phyloP scores from a whole-genome alignment of 1,140 invertebrate species.

The Ceratosolen fusciceps region DNA sequence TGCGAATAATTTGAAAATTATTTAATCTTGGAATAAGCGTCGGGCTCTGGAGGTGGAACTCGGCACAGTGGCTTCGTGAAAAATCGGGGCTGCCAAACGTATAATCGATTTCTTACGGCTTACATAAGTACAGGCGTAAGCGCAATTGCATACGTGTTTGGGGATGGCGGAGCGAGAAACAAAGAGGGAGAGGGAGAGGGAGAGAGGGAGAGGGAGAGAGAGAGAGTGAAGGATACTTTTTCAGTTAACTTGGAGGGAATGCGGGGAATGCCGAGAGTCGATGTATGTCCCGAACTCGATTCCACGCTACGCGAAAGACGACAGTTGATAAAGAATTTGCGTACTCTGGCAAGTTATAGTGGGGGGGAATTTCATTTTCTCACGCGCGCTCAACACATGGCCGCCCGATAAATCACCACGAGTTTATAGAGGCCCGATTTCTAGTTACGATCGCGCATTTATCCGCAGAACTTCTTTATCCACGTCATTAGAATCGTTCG shows the following conservation, averaged over 20 bases:
- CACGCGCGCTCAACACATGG: neutral
- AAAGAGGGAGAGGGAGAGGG: too few species aligned
- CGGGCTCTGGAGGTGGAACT: neutral
- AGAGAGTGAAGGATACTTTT: too few species aligned
- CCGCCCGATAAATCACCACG: constrained; percentile 6
- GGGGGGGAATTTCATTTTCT: constrained; percentile 32
- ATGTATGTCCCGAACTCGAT: neutral
- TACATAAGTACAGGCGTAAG: neutral
- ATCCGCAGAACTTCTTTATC: neutral
- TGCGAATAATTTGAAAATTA: too few species aligned
- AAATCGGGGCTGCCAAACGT: neutral
- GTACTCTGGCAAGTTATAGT: neutral
- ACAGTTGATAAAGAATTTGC: neutral
- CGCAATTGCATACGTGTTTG: too few species aligned
- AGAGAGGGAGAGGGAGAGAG: too few species aligned
- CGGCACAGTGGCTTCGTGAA: neutral
- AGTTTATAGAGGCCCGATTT: neutral
- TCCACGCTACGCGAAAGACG: neutral
- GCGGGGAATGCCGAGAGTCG: constrained; percentile 8
- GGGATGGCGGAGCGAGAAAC: too few species aligned
- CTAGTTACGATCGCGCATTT: neutral
- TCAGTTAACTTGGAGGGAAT: too few species aligned
- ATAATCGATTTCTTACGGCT: neutral
- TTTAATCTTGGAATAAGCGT: too few species aligned
- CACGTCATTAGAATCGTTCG: neutral